phyloP scores from a whole-genome alignment of 2,888 invertebrate species.

The Agonopterix alstromeriana region DNA sequence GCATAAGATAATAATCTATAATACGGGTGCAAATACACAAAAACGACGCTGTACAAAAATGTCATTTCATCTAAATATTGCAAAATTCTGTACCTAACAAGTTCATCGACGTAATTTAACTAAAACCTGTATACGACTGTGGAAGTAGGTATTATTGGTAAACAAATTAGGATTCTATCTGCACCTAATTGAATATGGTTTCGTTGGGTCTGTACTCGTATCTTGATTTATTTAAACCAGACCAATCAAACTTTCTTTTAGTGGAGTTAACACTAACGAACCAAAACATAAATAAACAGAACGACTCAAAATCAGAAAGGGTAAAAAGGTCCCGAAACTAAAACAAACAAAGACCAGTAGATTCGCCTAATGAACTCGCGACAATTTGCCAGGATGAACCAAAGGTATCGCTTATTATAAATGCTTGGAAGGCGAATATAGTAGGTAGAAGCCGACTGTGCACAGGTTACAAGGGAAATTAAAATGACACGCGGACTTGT shows the following conservation, averaged over 20 bases:
- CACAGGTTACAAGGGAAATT: conserved; percentile 9
- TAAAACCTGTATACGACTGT: too few species aligned
- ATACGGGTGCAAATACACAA: too few species aligned
- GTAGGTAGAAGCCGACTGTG: conserved; percentile 5
- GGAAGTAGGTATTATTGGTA: too few species aligned
- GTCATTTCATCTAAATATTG: too few species aligned
- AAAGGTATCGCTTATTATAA: conserved; percentile 55
- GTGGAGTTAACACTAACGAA: conserved; percentile 27
- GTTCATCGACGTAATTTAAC: too few species aligned
- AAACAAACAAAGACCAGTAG: conserved; percentile 55
- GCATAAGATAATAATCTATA: too few species aligned
- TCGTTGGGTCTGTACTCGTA: not conserved
- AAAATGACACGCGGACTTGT: conserved; percentile 7
- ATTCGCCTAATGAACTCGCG: conserved; percentile 61
- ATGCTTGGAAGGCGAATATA: conserved; percentile 44
- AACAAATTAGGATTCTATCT: too few species aligned
- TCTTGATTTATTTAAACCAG: not conserved
- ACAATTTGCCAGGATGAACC: conserved; percentile 47
- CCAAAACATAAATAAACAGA: conserved; percentile 35
- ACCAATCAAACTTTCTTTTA: conserved; percentile 8
- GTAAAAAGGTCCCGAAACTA: conserved; percentile 42
- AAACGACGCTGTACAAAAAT: too few species aligned
- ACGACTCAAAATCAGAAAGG: conserved; percentile 37
- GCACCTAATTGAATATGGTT: not conserved
- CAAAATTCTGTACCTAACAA: too few species aligned